Conservation (phyloP, 2,797 vertebrate species). For the Semaprochilodus insignis region DNA sequence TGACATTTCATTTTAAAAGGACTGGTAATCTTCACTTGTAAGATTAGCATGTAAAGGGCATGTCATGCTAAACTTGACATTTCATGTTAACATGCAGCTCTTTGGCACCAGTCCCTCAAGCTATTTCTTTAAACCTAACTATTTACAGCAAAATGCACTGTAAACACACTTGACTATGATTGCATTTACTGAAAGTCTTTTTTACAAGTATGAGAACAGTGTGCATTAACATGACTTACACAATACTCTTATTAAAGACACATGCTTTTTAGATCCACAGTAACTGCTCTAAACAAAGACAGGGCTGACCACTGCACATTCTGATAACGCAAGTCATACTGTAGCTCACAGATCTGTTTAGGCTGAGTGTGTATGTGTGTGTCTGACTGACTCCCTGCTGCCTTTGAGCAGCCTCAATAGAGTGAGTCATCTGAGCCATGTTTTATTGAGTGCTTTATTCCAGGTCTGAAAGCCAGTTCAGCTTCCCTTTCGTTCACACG, state of each 20-base stretch:
- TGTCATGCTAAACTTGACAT: neutral
- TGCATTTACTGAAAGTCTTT: neutral
- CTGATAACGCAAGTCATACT: conserved; percentile 15
- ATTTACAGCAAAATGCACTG: neutral
- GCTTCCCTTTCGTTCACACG: neutral
- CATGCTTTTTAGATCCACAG: neutral
- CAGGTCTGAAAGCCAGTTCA: conserved; percentile 4
- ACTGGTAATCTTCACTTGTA: neutral
- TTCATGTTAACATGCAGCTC: neutral
- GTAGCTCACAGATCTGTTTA: conserved; percentile 1
- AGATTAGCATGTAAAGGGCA: neutral
- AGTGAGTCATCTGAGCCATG: conserved; percentile 16
- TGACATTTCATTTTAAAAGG: neutral
- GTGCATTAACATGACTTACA: neutral
- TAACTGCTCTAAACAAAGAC: conserved; percentile 11
- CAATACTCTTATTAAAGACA: conserved; percentile 14
- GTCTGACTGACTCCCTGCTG: conserved; percentile 20
- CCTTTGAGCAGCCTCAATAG: conserved; percentile 7
- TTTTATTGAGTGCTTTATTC: conserved; percentile 10
- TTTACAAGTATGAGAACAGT: conserved; percentile 8
- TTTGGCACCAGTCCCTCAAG: neutral
- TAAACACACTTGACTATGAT: neutral
- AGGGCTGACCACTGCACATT: neutral
- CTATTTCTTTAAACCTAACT: neutral
- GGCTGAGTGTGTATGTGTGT: conserved; percentile 22